Evolutionary conservation across 1,140 invertebrate genomes (phyloP).

Genomic region (Nymphalis io): DNA sequence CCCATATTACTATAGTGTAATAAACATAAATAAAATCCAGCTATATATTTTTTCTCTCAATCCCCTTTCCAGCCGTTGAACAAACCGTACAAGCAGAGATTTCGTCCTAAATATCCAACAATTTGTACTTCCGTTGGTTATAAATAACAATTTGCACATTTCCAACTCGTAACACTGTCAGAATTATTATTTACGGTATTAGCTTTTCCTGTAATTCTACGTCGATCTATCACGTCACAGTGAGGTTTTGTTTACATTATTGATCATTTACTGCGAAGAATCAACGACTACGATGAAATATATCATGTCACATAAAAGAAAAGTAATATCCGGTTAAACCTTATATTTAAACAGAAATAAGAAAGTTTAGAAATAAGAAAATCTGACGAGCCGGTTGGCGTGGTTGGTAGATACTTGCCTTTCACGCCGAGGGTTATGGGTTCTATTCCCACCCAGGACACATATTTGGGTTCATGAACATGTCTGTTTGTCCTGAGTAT

Average conservation of each 20-base stretch:
- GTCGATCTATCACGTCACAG: slow-evolving; percentile 7
- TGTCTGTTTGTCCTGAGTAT: too few relatives aligned
- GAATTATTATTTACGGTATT: slow-evolving; percentile 32
- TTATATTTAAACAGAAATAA: too few relatives aligned
- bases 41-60: slow-evolving; percentile 14
- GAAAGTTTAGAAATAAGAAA: too few relatives aligned
- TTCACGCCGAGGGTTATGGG: too few relatives aligned
- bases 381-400: too few relatives aligned
- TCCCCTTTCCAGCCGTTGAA: slow-evolving; percentile 19
- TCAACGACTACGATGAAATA: not conserved
- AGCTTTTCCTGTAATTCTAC: slow-evolving; percentile 21
- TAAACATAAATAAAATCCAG: not conserved
- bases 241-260: not conserved
- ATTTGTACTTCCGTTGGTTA: slow-evolving; percentile 31
- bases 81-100: slow-evolving; percentile 19
- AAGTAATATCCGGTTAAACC: too few relatives aligned
- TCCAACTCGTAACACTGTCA: slow-evolving; percentile 31
- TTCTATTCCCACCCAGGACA: too few relatives aligned
- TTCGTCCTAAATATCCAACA: slow-evolving; percentile 33
- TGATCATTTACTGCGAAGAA: not conserved
- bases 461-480: too few relatives aligned
- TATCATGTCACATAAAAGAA: too few relatives aligned
- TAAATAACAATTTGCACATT: slow-evolving; percentile 37
- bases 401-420: too few relatives aligned
- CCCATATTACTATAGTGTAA: not conserved